Base-by-base conservation (phyloP, 2,113 vertebrate species). In the Hydropotes inermis region DNA sequence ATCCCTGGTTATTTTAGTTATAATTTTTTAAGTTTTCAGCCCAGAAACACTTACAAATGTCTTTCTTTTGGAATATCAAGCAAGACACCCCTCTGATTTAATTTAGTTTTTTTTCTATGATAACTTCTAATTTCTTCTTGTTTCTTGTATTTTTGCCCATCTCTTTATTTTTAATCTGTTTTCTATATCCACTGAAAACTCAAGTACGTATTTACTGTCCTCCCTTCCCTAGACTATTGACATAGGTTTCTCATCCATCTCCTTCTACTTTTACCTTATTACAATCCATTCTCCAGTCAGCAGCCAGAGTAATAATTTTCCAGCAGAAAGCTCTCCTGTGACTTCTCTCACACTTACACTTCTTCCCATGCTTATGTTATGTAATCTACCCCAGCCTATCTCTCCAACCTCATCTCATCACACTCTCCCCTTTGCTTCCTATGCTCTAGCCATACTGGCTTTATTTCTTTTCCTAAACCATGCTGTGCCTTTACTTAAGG, bases 11-110 rank as follows among this genome's bases (percentile, higher is more conserved):
- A 17, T 95, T 91, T 91, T 67, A 52, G 11, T 79, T 96, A 91
- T 70, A 70, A 70, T 79, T 96, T 93, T 74, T 3, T 87, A 89
- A 96, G 21, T 89, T 91, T 91, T 94, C n/a, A 95, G 33, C 30
- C 52, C 27, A 43, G 21, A 81, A 95, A 45, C 91, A 43, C 33
- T 92, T 93, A 78, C 25, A 7, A 76, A 76, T 91, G 15, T 57
- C n/a, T 90, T 92, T 9, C 52, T 93, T 87, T 90, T 60, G 11
- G 30, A 50, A 43, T 39, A 58, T 83, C 50, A 78, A 64, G 50
- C 19, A 84, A 94, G 87, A 33, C 57, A 74, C 17, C 17, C 30
- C 33, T 67, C 45, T 85, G 64, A 61, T 88, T 91, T 85, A 16
- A 74, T 36, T 96, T 57, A 86, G 30, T 43, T 8, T 36, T 70